Evolutionary conservation across 2,888 invertebrate species (phyloP).

Genomic region (Stegana nigrithorax): DNA sequence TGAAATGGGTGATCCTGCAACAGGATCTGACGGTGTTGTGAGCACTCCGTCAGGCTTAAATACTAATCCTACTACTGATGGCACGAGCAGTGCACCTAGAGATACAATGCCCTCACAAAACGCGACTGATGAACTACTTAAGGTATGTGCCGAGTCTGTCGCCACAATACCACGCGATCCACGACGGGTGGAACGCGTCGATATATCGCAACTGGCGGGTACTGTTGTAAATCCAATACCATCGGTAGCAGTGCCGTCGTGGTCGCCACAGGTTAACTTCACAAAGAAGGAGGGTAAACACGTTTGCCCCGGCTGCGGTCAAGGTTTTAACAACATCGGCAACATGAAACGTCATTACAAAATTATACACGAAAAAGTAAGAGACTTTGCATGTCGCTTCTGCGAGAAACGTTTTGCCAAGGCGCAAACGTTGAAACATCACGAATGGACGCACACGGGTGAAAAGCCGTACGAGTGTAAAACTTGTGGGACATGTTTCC

Average conservation of each 20-base stretch:
- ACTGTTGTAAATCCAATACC: constrained; percentile 63
- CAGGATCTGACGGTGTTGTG: neutral
- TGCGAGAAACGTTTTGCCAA: constrained; percentile 66
- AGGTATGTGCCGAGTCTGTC: constrained; percentile 56
- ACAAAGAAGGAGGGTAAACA: constrained; percentile 66
- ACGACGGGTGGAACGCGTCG: constrained; percentile 61
- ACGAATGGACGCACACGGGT: constrained; percentile 67
- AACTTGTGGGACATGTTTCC: constrained; percentile 63
- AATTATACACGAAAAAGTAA: constrained; percentile 65
- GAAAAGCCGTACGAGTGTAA: constrained; percentile 65
- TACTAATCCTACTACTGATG: constrained; percentile 10
- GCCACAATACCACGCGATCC: constrained; percentile 63
- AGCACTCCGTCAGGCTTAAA: too few relatives aligned
- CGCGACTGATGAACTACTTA: constrained; percentile 60
- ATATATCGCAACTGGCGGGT: constrained; percentile 60
- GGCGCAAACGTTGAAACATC: constrained; percentile 66
- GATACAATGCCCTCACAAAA: constrained; percentile 43
- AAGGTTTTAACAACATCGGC: constrained; percentile 64
- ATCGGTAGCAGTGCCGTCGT: constrained; percentile 61
- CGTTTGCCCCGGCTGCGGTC: constrained; percentile 63
- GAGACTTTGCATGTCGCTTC: constrained; percentile 63
- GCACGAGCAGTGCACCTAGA: neutral
- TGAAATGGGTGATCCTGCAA: constrained; percentile 46
- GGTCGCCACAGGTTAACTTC: constrained; percentile 65
- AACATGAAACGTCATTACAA: constrained; percentile 64